Evolutionary conservation across 1,140 invertebrate species (phyloP).

Genomic region (Pseudomyrmex cubaensis): DNA sequence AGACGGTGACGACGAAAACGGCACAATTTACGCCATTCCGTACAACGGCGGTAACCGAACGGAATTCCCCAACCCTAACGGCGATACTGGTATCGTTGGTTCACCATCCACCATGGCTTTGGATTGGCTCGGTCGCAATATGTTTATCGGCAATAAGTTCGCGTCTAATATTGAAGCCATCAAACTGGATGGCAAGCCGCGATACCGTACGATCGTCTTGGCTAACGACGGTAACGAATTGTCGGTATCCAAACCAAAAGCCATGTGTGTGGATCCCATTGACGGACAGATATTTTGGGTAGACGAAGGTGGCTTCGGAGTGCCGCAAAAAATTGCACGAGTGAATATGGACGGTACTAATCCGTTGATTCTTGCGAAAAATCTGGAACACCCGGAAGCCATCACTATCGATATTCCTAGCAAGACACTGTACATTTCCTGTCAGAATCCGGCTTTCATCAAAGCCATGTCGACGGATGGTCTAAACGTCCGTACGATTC

Average conservation of each 20-base stretch:
- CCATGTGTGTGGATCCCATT: conserved; percentile 95
- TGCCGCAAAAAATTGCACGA: conserved; percentile 95
- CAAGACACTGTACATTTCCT: conserved; percentile 95
- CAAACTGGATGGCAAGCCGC: conserved; percentile 93
- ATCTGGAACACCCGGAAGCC: conserved; percentile 91
- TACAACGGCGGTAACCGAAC: conserved; percentile 95
- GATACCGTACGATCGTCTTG: conserved; percentile 94
- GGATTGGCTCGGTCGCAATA: conserved; percentile 98
- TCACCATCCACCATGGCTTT: conserved; percentile 96
- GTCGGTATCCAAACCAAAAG: conserved; percentile 95
- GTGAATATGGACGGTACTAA: conserved; percentile 97
- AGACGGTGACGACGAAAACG: conserved; percentile 90
- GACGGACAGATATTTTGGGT: conserved; percentile 96
- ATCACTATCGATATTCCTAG: conserved; percentile 94
- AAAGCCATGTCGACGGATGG: conserved; percentile 92
- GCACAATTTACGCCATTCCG: conserved; percentile 93
- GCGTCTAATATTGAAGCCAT: conserved; percentile 97
- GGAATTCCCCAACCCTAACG: conserved; percentile 89
- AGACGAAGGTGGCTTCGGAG: conserved; percentile 96
- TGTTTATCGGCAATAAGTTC: conserved; percentile 96
- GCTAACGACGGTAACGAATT: conserved; percentile 95
- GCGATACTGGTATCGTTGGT: conserved; percentile 94
- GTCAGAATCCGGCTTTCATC: conserved; percentile 90
- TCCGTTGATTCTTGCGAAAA: conserved; percentile 89
- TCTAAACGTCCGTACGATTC: conserved; percentile 88